phyloP scores from a whole-genome alignment of 35 echinoderm and acorn worm species.

The Patiria miniata region DNA sequence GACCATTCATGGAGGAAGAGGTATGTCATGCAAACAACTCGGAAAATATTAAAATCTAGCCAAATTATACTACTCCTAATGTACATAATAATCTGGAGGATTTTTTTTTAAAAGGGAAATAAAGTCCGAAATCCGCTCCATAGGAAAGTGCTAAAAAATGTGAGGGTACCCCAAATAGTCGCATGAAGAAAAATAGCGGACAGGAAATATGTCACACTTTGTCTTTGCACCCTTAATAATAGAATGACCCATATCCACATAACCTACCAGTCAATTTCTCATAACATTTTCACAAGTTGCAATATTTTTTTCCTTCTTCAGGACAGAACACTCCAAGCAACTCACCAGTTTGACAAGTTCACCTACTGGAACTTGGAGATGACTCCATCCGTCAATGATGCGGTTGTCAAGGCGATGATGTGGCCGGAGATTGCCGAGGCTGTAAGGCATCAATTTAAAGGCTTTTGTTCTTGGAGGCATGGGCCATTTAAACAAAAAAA shows the following conservation, averaged over 20 bases:
- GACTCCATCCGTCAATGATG: constrained; percentile 56
- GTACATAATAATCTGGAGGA: neutral
- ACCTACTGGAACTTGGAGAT: constrained; percentile 76
- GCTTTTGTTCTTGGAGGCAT: neutral
- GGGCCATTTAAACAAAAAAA: neutral
- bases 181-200: too few species aligned
- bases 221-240: neutral
- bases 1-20: constrained; percentile 69
- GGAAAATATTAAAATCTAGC: neutral
- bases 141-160: too few species aligned
- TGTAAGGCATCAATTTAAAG: constrained; percentile 30
- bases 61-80: neutral
- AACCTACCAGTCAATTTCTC: neutral
- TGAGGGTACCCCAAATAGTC: too few species aligned
- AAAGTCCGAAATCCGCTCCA: neutral
- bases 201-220: too few species aligned
- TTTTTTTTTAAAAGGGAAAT: too few species aligned
- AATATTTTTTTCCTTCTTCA: neutral
- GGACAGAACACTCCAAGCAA: constrained; percentile 62
- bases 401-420: constrained; percentile 51
- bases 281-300: neutral
- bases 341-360: constrained; percentile 58
- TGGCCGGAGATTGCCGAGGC: constrained; percentile 62
- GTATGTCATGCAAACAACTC: constrained; percentile 5
- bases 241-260: neutral